Evolutionary conservation across 2,888 invertebrate genomes (phyloP), one percentile per base, ranked within the genome.

Genomic region (Sinohyriopsis cumingii): DNA sequence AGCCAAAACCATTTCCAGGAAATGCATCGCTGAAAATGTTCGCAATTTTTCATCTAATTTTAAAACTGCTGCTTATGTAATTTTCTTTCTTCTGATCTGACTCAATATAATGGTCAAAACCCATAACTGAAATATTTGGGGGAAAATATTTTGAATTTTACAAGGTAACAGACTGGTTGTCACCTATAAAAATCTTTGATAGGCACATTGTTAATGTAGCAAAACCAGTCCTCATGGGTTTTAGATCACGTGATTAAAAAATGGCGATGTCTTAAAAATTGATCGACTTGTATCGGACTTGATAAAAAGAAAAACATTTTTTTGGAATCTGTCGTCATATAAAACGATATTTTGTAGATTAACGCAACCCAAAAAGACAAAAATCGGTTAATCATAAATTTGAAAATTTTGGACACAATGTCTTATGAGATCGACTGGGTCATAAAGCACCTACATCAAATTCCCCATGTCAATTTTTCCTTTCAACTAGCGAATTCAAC

Each of bases 401-500:
- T 67, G 22, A 72, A 24, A 7, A 71, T 72, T 70, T 24, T 76
- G 45, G 64, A 45, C 54, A n/a, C 63, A 19, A 62, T 70, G 24
- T 61, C 54, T 9, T 74, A 78, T 63, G 54, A 64, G 25, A 62
- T 75, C 59, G 77, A 78, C 22, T 83, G 83, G 84, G 70, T 97
- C 91, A 95, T 96, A 88, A 93, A 93, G 91, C 93, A 95, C 91
- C 94, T 97, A 91, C 96, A 97, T 91, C 92, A 94, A 85, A 92
- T 97, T 91, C 97, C 97, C 77, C 97, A 97, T 91, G 93, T 96
- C 90, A 96, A 97, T 91, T 95, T 96, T 88, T 94, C 95, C 85
- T 94, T 97, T 87, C 95, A 95, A 89, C 93, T 93, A 85, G 96
- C 96, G 91, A 96, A 97, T 91, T 95, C 94, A 88, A 96, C 96